These are phyloP conservation scores for Quiscalus mexicanus DNA, from an alignment of 2,113 vertebrate genomes.

Conservation along the genomic window DNA sequence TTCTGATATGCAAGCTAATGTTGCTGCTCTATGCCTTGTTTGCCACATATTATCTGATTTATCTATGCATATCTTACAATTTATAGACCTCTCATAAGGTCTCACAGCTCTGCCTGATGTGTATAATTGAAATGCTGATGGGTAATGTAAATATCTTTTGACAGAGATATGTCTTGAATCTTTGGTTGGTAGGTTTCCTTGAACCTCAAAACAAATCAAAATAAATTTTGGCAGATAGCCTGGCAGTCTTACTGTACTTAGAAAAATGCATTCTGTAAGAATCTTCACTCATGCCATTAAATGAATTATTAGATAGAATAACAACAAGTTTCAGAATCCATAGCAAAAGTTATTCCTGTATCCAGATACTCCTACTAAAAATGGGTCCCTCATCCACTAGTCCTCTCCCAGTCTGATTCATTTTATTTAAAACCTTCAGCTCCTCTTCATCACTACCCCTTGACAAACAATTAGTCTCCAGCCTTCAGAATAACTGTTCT, in stretches of 20 bases:
- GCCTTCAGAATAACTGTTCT: background rate
- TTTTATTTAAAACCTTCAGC: background rate
- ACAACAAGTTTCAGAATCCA: background rate
- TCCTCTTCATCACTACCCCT: background rate
- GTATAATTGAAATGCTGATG: conserved; percentile 40
- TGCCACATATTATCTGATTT: conserved; percentile 32
- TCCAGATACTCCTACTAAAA: background rate
- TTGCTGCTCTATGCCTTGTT: background rate
- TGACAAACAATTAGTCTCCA: background rate
- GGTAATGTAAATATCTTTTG: conserved; percentile 20
- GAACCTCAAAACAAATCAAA: conserved; percentile 39
- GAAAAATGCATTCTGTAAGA: background rate
- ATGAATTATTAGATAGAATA: conserved; percentile 13
- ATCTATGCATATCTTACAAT: conserved; percentile 35
- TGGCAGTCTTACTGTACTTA: conserved; percentile 35
- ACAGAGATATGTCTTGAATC: conserved; percentile 16
- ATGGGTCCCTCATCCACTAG: background rate
- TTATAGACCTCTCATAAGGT: background rate
- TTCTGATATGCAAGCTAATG: background rate
- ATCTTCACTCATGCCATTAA: background rate
- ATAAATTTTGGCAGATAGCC: conserved; percentile 40
- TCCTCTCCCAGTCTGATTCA: background rate
- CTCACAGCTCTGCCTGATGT: background rate
- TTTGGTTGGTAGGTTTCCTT: conserved; percentile 6
- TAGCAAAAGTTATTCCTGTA: background rate